Conservation (phyloP, 1,140 invertebrate genomes). For the Temnothorax curvispinosus region DNA sequence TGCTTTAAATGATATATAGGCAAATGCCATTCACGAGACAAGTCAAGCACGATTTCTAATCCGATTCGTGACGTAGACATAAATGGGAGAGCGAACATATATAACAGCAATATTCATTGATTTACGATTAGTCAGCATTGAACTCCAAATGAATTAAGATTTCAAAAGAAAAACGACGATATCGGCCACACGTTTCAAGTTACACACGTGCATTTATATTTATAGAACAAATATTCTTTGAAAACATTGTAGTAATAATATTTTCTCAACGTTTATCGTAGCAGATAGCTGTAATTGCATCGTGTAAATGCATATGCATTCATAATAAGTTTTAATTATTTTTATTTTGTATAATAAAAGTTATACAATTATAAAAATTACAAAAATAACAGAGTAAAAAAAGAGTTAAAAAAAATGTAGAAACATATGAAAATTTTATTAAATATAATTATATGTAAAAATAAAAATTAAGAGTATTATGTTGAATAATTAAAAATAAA, state of each 20-base stretch:
- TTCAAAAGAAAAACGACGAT: neutral
- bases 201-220: neutral
- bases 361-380: neutral
- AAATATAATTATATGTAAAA: neutral
- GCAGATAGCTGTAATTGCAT: neutral
- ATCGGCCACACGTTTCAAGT: slow-evolving; percentile 1
- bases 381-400: neutral
- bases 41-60: slow-evolving; percentile 16
- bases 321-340: neutral
- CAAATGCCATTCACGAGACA: neutral
- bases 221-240: slow-evolving; percentile 14
- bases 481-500: neutral
- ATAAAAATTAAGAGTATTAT: neutral
- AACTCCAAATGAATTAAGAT: neutral
- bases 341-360: neutral
- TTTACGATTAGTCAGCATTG: slow-evolving; percentile 19
- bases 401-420: neutral
- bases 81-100: neutral
- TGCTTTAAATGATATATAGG: neutral
- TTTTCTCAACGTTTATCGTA: neutral
- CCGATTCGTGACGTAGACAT: neutral
- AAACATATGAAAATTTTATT: neutral
- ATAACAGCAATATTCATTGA: neutral
- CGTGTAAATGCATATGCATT: neutral
- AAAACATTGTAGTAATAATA: neutral